Base-by-base conservation (phyloP, 2,888 invertebrate genomes). In the Leptinotarsa juncta region DNA sequence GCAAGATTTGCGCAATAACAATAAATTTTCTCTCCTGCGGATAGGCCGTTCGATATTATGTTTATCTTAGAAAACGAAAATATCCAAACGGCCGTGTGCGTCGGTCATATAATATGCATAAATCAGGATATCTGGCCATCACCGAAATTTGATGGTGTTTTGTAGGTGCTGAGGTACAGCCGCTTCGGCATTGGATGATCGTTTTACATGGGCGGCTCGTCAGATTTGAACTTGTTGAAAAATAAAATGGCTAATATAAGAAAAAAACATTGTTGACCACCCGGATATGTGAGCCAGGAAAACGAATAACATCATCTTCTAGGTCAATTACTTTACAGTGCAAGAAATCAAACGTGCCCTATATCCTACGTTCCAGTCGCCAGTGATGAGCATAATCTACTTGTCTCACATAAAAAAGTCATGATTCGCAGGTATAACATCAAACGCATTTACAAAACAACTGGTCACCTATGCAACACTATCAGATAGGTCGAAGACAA, bases 121-220 rank as follows among this genome's bases (percentile, higher is more conserved):
- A 81, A 81, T 81, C 80, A 75, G 78, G 78, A 78, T 80, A 76
- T 78, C 70, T 71, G 77, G 75, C 78, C 76, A 81, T 82, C 82
- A 77, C 77, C 79, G 77, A 81, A 82, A 83, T 84, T 84, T 84
- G 84, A 84, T 84, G 83, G 84, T 81, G 77, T 72, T 80, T 69
- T 82, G 81, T 83, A 82, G 82, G 83, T 83, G 84, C 70, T 70
- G 70, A 76, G 76, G 76, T 76, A 71, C 65, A 67, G 70, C 51
- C 65, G 65, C 53, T 65, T 42, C 53, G 50, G 65, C 66, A 26
- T 49, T 53, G 49, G 53, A 65, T 67, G 66, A 71, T 71, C 55
- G 71, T 49, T 16, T 42, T 14, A 69, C 60, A 60, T 49, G 12
- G 60, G 48, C 60, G 50, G 42, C 57, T 32, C 51, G 53, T 51